These are phyloP conservation scores for Scleropages formosus DNA, from an alignment of 2,797 vertebrate species.

Conservation along the genomic window DNA sequence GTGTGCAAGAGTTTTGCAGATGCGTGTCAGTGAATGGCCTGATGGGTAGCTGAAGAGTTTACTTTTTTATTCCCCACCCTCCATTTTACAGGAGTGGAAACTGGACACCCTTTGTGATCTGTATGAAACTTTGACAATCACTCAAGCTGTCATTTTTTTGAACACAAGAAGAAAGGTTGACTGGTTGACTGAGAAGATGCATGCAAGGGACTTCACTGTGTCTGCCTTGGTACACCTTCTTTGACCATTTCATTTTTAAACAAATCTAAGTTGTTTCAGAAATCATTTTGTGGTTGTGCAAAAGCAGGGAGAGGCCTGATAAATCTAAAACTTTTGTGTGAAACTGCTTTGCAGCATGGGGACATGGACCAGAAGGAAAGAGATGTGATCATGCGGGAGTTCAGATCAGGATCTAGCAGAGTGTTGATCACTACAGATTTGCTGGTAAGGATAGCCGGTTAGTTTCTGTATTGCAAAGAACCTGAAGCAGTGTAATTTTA, in stretches of 20 bases:
- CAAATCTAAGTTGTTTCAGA: background rate
- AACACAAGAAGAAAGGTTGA: conserved; percentile 99
- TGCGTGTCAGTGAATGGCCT: no score
- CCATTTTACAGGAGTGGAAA: conserved; percentile 86
- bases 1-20: no score
- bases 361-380: conserved; percentile 99
- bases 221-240: conserved; percentile 85
- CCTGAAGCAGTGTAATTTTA: background rate
- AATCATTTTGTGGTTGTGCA: background rate
- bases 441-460: conserved; percentile 72
- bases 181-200: conserved; percentile 99
- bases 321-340: background rate
- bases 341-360: conserved; percentile 76
- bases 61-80: background rate
- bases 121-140: conserved; percentile 96
- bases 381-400: conserved; percentile 97
- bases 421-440: conserved; percentile 97
- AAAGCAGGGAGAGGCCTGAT: background rate
- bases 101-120: conserved; percentile 95
- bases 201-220: conserved; percentile 93
- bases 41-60: no score
- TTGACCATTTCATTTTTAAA: background rate
- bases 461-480: no score
- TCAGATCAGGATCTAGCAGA: conserved; percentile 92
- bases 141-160: conserved; percentile 97